phyloP scores from a whole-genome alignment of 2,797 vertebrate genomes.

The Coracias cyanogaster region DNA sequence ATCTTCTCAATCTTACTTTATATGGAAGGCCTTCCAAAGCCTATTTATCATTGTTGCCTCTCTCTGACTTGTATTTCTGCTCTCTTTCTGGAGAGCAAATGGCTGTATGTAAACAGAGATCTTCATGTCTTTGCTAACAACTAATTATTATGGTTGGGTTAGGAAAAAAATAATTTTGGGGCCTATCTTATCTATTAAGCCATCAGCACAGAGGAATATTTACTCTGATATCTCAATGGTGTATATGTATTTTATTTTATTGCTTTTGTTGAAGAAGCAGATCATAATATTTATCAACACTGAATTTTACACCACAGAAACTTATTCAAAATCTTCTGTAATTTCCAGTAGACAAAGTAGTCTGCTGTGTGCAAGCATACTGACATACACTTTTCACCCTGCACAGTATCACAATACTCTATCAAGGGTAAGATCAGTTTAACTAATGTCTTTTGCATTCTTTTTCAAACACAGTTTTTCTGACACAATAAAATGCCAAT shows the following conservation, averaged over 20 bases:
- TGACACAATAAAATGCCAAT: neutral
- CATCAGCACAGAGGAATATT: neutral
- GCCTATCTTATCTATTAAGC: neutral
- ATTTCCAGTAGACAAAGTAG: neutral
- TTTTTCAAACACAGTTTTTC: neutral
- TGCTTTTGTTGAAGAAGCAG: neutral
- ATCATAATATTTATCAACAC: neutral
- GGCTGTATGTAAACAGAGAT: neutral
- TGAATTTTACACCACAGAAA: neutral
- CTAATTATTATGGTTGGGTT: neutral
- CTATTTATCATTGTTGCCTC: neutral
- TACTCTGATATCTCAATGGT: neutral
- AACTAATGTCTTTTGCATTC: neutral
- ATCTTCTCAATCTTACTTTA: slow-evolving; percentile 10
- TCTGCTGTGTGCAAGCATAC: neutral
- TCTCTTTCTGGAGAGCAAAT: neutral
- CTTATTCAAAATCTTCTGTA: neutral
- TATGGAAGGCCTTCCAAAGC: neutral
- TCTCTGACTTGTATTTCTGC: neutral
- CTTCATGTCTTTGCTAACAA: neutral
- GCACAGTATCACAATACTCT: neutral
- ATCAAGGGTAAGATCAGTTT: neutral
- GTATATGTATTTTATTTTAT: neutral
- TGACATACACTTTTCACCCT: neutral
- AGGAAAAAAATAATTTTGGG: neutral